These are phyloP conservation scores for Cloeon dipterum DNA, from an alignment of 2,888 invertebrate species.

Conservation along the genomic window DNA sequence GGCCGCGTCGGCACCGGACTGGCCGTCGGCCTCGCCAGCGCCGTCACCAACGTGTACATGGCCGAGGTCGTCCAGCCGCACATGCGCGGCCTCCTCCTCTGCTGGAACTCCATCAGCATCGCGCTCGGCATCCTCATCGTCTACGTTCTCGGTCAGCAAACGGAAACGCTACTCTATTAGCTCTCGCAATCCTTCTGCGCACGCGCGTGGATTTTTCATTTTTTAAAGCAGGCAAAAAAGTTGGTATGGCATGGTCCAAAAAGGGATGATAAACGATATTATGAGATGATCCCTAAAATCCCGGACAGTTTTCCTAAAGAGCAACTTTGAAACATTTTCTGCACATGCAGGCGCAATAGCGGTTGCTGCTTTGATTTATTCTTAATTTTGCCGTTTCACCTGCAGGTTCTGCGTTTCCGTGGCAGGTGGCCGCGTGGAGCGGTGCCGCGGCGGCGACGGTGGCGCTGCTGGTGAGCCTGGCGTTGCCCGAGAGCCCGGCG, in stretches of 20 bases:
- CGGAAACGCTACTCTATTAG: no score
- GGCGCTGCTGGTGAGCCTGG: background rate
- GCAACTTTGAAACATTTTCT: no score
- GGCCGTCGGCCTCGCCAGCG: constrained; percentile 26
- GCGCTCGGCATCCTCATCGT: constrained; percentile 13
- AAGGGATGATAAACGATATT: no score
- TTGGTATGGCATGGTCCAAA: no score
- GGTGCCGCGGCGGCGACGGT: constrained; percentile 2
- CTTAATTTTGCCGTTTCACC: no score
- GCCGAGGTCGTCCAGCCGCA: constrained; percentile 24
- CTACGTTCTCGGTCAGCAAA: constrained; percentile 7
- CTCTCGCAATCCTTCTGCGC: no score
- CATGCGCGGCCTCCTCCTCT: constrained; percentile 24
- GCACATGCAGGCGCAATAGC: no score
- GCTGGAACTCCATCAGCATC: constrained; percentile 28
- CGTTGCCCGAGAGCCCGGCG: constrained; percentile 3
- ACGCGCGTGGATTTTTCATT: no score
- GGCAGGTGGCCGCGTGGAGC: constrained; percentile 2
- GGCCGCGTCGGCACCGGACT: constrained; percentile 15
- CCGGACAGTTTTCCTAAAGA: no score
- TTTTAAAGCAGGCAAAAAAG: no score
- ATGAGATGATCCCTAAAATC: no score
- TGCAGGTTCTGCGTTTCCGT: constrained; percentile 4
- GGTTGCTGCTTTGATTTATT: no score
- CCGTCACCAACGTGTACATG: constrained; percentile 28